Evolutionary conservation across 2,797 vertebrate genomes (phyloP).

Genomic region (Saxicola maurus): DNA sequence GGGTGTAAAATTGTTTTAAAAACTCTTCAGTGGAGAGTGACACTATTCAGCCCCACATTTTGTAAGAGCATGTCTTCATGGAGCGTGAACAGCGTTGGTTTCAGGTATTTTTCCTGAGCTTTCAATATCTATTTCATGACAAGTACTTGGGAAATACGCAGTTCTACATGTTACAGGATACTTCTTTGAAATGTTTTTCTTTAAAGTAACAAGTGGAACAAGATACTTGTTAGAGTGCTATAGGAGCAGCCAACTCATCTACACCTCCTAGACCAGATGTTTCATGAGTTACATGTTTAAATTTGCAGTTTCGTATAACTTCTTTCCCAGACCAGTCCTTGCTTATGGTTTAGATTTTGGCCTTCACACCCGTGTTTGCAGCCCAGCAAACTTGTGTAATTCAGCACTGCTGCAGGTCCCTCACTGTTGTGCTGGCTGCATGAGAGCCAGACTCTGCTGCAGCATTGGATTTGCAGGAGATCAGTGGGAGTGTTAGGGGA

Average conservation of each 20-base stretch:
- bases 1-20: background rate
- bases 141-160: background rate
- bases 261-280: background rate
- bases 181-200: background rate
- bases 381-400: background rate
- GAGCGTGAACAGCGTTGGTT: background rate
- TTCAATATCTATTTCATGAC: background rate
- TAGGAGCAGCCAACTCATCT: background rate
- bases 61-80: background rate
- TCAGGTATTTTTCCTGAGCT: background rate
- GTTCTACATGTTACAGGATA: background rate
- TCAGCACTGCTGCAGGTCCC: background rate
- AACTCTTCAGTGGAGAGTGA: background rate
- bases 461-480: accelerated
- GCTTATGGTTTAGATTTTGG: background rate
- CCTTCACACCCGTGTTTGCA: background rate
- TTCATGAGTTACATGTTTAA: background rate
- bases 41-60: background rate
- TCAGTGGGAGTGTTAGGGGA: background rate
- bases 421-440: background rate
- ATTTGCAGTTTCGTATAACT: background rate
- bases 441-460: background rate
- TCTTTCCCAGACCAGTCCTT: background rate
- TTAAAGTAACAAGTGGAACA: background rate
- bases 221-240: background rate